Percentiles rank a stretch among this genome's conserved stretches.
Conservation (phyloP, 2,888 invertebrate genomes). For the Phasia obesa region DNA sequence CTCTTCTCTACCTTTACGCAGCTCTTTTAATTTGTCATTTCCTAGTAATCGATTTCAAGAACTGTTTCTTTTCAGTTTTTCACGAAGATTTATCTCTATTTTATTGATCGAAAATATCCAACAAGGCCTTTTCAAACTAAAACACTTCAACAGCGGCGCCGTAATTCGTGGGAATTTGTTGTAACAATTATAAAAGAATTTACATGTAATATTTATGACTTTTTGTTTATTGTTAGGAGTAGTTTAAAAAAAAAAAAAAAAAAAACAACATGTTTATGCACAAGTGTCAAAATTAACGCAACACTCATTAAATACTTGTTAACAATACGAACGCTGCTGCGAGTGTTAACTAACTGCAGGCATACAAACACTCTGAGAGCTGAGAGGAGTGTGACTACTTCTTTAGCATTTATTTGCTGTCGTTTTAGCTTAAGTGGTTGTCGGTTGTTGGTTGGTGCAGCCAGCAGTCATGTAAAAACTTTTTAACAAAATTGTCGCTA, state of each 20-base stretch:
- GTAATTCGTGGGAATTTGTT: slow-evolving; percentile 66
- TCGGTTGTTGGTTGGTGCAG: no score
- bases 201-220: slow-evolving; percentile 52
- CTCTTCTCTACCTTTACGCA: no score
- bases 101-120: not conserved
- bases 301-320: slow-evolving; percentile 79
- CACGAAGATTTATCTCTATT: not conserved
- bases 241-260: not conserved
- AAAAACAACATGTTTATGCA: slow-evolving; percentile 66
- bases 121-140: slow-evolving; percentile 31
- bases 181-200: slow-evolving; percentile 48
- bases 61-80: not conserved
- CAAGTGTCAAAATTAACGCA: slow-evolving; percentile 75
- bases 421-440: slow-evolving; percentile 44
- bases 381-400: slow-evolving; percentile 54
- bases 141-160: slow-evolving; percentile 71
- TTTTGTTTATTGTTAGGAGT: slow-evolving; percentile 10
- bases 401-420: slow-evolving; percentile 40
- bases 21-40: not conserved
- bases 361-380: slow-evolving; percentile 21
- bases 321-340: slow-evolving; percentile 64
- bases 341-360: slow-evolving; percentile 49
- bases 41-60: not conserved
- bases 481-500: slow-evolving; percentile 77
- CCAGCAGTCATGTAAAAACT: slow-evolving; percentile 40